phyloP scores from a whole-genome alignment of 2,888 invertebrate species.

The Torymus auratus region DNA sequence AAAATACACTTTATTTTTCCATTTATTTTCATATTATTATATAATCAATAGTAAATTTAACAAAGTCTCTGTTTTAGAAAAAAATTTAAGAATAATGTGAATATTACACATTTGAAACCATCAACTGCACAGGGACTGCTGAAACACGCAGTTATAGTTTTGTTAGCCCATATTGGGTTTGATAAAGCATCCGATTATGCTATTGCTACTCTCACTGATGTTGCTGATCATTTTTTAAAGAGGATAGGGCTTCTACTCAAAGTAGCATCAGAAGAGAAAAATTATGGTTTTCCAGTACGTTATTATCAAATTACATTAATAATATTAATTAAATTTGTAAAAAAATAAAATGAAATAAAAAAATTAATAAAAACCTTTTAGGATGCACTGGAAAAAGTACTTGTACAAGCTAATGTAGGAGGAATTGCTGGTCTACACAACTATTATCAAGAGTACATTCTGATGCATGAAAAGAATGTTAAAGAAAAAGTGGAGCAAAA shows the following conservation, averaged over 20 bases:
- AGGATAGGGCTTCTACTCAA: slow-evolving; percentile 78
- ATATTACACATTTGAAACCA: slow-evolving; percentile 66
- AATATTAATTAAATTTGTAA: slow-evolving; percentile 22
- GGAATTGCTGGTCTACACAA: slow-evolving; percentile 79
- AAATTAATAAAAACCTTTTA: slow-evolving; percentile 65
- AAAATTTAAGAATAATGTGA: slow-evolving; percentile 63
- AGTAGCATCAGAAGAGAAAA: slow-evolving; percentile 78
- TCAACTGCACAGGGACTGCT: slow-evolving; percentile 72
- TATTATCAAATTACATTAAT: slow-evolving; percentile 23
- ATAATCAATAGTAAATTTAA: slow-evolving; percentile 19
- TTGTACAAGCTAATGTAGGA: slow-evolving; percentile 81
- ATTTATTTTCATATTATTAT: background rate
- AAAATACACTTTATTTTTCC: slow-evolving; percentile 23
- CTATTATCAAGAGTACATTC: slow-evolving; percentile 78
- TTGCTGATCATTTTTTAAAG: slow-evolving; percentile 77
- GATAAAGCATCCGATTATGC: slow-evolving; percentile 78
- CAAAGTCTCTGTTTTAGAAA: slow-evolving; percentile 56
- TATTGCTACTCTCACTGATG: slow-evolving; percentile 77
- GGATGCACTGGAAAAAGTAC: slow-evolving; percentile 81
- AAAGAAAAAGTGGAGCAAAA: slow-evolving; percentile 68
- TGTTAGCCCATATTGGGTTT: slow-evolving; percentile 79
- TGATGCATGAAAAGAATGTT: slow-evolving; percentile 70
- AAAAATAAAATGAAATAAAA: slow-evolving; percentile 12
- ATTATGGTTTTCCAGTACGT: slow-evolving; percentile 78
- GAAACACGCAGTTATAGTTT: slow-evolving; percentile 77